phyloP scores from a whole-genome alignment of 1,140 invertebrate genomes.

The Drosophila subobscura region DNA sequence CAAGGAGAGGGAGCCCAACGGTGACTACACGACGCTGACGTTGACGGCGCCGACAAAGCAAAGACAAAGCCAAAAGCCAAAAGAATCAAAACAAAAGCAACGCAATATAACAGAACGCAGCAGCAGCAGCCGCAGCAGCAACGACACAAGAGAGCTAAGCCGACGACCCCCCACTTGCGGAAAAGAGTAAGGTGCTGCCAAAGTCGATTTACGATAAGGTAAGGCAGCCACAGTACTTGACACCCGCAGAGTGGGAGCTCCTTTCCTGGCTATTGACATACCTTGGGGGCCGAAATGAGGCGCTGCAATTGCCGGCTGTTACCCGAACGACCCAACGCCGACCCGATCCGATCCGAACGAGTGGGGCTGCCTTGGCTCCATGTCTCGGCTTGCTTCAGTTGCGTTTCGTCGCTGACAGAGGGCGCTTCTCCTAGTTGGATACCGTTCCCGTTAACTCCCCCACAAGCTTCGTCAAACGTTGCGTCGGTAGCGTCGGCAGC shows the following conservation, averaged over 20 bases:
- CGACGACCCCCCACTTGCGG: slow-evolving; percentile 1
- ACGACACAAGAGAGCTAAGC: too few relatives aligned
- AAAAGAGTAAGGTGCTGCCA: neutral
- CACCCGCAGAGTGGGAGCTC: too few relatives aligned
- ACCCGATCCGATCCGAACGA: slow-evolving; percentile 15
- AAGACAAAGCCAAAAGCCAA: slow-evolving; percentile 43
- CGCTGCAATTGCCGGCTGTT: slow-evolving; percentile 38
- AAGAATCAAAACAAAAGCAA: slow-evolving; percentile 43
- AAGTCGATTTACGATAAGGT: too few relatives aligned
- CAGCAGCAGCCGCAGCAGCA: neutral
- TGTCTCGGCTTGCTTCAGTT: slow-evolving; percentile 46
- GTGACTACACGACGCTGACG: slow-evolving; percentile 18
- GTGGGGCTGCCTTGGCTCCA: slow-evolving; percentile 20
- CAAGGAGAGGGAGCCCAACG: neutral
- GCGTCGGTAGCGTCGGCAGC: slow-evolving; percentile 7
- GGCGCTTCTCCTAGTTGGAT: slow-evolving; percentile 10
- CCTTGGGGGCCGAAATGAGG: neutral
- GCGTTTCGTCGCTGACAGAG: slow-evolving; percentile 40
- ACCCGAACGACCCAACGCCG: slow-evolving; percentile 36
- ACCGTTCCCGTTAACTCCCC: too few relatives aligned
- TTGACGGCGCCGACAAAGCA: slow-evolving; percentile 60
- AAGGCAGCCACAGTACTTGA: too few relatives aligned
- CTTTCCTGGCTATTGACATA: too few relatives aligned
- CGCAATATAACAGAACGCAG: slow-evolving; percentile 4
- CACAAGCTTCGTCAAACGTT: neutral